phyloP scores from a whole-genome alignment of 2,113 vertebrate genomes.

The Fulmarus glacialis region DNA sequence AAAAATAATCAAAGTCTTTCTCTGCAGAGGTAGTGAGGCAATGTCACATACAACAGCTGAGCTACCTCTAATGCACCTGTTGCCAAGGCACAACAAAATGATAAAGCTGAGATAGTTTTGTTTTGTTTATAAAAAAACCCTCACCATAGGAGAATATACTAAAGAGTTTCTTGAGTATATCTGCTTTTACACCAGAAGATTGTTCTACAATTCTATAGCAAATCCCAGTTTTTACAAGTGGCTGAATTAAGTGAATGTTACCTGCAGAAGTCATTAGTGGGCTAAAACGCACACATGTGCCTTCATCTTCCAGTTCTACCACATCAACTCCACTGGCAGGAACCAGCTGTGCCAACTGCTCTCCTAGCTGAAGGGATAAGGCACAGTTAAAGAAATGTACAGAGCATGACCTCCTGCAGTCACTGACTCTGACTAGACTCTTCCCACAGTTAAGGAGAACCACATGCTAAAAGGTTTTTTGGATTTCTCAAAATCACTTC shows the following conservation, averaged over 20 bases:
- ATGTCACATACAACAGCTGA: neutral
- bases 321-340: slow-evolving; percentile 86
- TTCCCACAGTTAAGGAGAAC: neutral
- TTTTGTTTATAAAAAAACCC: neutral
- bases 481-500: neutral
- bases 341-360: slow-evolving; percentile 84
- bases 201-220: neutral
- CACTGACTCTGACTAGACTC: neutral
- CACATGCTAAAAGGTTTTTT: rapidly evolving
- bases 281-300: slow-evolving; percentile 89
- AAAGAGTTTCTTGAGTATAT: neutral
- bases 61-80: neutral
- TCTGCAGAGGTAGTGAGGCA: neutral
- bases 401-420: neutral
- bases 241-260: neutral
- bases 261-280: slow-evolving; percentile 92
- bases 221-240: neutral
- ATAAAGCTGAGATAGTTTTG: neutral
- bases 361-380: slow-evolving; percentile 81
- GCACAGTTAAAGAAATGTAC: neutral
- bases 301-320: slow-evolving; percentile 92
- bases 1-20: neutral
- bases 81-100: neutral
- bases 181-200: neutral
- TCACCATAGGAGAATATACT: neutral